A percentile compares a stretch with the other conserved stretches of the same genome.
Evolutionary conservation across 1,140 invertebrate species (phyloP).

Genomic region (Anoplophora glabripennis): DNA sequence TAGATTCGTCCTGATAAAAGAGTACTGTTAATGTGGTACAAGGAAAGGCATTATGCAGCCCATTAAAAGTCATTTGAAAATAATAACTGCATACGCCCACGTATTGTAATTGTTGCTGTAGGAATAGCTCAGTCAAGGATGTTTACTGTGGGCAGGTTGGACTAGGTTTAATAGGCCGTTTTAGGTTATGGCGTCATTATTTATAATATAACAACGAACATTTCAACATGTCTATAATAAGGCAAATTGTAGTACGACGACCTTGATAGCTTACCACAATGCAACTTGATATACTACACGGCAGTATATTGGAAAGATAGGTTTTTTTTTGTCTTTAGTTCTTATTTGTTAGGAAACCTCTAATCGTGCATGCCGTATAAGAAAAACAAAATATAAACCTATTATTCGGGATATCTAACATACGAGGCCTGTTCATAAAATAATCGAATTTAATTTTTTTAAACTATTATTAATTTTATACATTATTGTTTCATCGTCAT

Average conservation of each 20-base stretch:
- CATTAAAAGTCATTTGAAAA: not conserved
- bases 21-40: too few relatives aligned
- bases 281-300: not conserved
- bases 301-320: not conserved
- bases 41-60: not conserved
- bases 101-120: conserved; percentile 1
- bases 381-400: too few relatives aligned
- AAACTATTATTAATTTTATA: too few relatives aligned
- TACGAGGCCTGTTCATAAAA: too few relatives aligned
- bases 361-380: too few relatives aligned
- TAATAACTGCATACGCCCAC: not conserved
- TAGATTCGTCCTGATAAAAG: too few relatives aligned
- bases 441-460: too few relatives aligned
- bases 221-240: not conserved
- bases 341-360: too few relatives aligned
- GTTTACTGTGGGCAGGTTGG: not conserved
- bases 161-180: conserved; percentile 1
- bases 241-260: not conserved
- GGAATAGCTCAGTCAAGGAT: conserved; percentile 1
- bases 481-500: too few relatives aligned
- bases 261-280: not conserved
- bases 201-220: not conserved
- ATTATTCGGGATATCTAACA: too few relatives aligned
- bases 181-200: conserved; percentile 1
- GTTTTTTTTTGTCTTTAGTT: not conserved